phyloP scores from a whole-genome alignment of 2,888 invertebrate genomes.

The Rutpela maculata region DNA sequence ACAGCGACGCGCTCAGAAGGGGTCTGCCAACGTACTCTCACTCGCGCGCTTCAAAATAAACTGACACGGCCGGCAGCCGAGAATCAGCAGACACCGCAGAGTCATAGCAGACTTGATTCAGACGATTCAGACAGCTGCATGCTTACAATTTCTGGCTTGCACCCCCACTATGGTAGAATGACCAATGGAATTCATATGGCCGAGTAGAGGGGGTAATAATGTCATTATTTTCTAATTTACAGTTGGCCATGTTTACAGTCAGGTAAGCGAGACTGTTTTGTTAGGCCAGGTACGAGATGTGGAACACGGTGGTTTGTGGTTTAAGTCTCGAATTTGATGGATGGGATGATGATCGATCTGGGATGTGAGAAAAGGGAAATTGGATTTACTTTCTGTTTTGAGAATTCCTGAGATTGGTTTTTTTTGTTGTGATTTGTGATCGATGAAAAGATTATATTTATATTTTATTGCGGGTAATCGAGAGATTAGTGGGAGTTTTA shows the following conservation, averaged over 20 bases:
- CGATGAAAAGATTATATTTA: conserved; percentile 17
- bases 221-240: conserved; percentile 74
- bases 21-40: conserved; percentile 30
- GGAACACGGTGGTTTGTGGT: conserved; percentile 44
- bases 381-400: conserved; percentile 38
- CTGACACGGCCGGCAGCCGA: conserved; percentile 45
- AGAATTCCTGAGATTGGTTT: conserved; percentile 1
- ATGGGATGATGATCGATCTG: conserved; percentile 8
- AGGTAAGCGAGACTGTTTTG: conserved; percentile 62
- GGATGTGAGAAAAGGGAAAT: conserved; percentile 41
- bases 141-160: conserved; percentile 59
- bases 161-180: conserved; percentile 61
- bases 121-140: conserved; percentile 68
- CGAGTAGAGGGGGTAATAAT: conserved; percentile 71
- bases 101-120: conserved; percentile 63
- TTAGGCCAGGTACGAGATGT: conserved; percentile 43
- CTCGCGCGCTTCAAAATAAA: conserved; percentile 52
- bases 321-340: conserved; percentile 39
- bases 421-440: conserved; percentile 21
- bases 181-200: conserved; percentile 65
- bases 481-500: background rate
- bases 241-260: conserved; percentile 70
- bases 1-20: conserved; percentile 12
- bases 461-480: background rate
- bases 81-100: conserved; percentile 49